Evolutionary conservation across 2,113 vertebrate species (phyloP), one percentile per base, ranked within the genome.

Genomic region (Microcebus lehilahytsara): DNA sequence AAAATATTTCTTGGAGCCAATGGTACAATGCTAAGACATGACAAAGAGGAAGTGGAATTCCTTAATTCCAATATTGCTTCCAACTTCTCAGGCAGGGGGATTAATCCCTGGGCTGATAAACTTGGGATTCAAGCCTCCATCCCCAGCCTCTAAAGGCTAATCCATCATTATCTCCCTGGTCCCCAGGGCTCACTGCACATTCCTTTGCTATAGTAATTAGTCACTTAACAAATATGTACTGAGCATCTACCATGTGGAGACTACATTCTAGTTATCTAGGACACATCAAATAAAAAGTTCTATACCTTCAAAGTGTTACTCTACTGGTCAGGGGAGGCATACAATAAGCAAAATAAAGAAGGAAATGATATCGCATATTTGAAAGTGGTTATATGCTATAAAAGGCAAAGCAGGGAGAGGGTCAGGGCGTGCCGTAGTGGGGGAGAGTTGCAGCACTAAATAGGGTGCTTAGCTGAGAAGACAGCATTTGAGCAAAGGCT

Each of bases 371-470:
- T 3, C 0, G 9, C 11, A 9, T 34, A 42, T 30, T 46, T 37
- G 23, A 46, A 85, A 80, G 27, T n/a, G 32, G 2, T 20, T 77
- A 74, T 64, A 9, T 40, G n/a, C 51, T 77, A 4, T 12, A 14
- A 53, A 69, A 85, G 81, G 22, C 6, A 42, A 51, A 80, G 19
- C n/a, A 53, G 16, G 34, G 16, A 58, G 22, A 37, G 9, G 37
- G 0, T 1, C 3, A 22, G 16, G 34, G 17, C 14, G 11, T 32
- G 7, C 19, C 27, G 2, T 2, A 5, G 3, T 1, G 9, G 51
- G 42, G 32, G 9, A 58, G 23, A 27, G 32, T 23, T 60, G 10
- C 27, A 27, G 5, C 9, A 46, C 25, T 40, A n/a, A 83, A 86
- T 6, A 12, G 4, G 2, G 46, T 27, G 30, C 2, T 42, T 58